Evolutionary conservation across 2,113 vertebrate species (phyloP), one percentile per base, ranked within the genome.

Genomic region (Tyrannus savana): DNA sequence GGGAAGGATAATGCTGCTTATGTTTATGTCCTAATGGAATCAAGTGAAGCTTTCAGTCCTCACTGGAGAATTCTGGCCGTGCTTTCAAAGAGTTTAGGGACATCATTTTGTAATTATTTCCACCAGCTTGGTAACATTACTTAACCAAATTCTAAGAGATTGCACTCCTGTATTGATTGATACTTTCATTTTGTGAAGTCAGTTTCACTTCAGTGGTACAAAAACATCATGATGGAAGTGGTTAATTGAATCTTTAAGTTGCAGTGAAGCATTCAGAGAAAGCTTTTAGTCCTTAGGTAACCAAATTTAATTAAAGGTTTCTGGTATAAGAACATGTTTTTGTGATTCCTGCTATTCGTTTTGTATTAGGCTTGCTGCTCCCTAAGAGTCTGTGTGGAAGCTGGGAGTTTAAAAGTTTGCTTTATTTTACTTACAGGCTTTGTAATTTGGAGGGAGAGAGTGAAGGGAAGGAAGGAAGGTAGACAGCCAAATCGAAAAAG

Each of bases 271-370:
- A 75, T 63, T 81, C 85, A 88, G 76, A 90, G 68, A 86, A 89
- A 93, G 80, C 85, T 89, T 95, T 96, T 76, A 93, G 68, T 89
- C 79, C 83, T 64, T 76, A 87, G 69, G 66, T 89, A 92, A 69
- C 28, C 56, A 90, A 96, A 96, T 93, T 92, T 89, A 92, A 92
- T 95, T 94, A 87, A 81, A 28, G 31, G 31, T 92, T 96, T 93
- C 90, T 90, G 56, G 60, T 78, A 46, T 0, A 0, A 56, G n/a
- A 64, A 66, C 5, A 60, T 56, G 42, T 17, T 78, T 90, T 89
- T 64, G 37, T 76, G 76, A 72, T 84, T 87, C 35, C 42, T 88
- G 37, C 19, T 84, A n/a, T 64, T 88, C 19, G 23, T 72, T 93
- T 77, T 75, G 12, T 66, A 19, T 78, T 75, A 41, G 75, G 18